Base-by-base conservation (phyloP, 2,888 invertebrate genomes). In the Hofmannophila pseudospretella region DNA sequence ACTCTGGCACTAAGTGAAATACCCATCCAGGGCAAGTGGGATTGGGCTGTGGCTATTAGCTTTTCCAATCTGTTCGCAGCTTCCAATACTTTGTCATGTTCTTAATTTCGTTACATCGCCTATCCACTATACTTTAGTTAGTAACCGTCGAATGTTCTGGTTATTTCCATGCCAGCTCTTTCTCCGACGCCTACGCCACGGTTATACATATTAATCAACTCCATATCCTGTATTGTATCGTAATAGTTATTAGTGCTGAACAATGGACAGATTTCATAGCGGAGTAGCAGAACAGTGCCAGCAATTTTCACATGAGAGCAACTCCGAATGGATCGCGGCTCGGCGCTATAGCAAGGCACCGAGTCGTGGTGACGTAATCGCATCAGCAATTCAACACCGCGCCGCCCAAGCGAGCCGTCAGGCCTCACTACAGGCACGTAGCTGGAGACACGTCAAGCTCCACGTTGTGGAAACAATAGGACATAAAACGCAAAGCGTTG, bases 321-420 rank as follows among this genome's bases (percentile, higher is more conserved):
- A 54, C 42, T 68, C 58, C 63, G 72, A 86, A 85, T 84, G 61
- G 73, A 52, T 58, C 57, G 49, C 62, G 54, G 59, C 59, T 63
- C 67, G 71, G 51, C 58, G 65, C 71, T 74, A 91, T 91, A 89
- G 88, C 79, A 78, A 79, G 57, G 85, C 89, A 88, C 72, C 88
- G 90, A 90, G 88, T 88, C 90, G 91, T 88, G 86, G 82, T 64
- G 85, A 72, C 63, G 86, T 92, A 92, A 92, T 91, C 92, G 88
- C 90, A 91, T 92, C 90, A 91, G 79, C 36, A 42, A 38, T 46
- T 43, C 47, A 45, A 41, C 51, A 50, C 46, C 63, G 13, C 11
- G 55, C 57, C 65, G 61, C 60, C 57, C 48, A 43, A 65, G 62
- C 59, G 64, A 52, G 57, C 61, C 54, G 58, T 51, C 48, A 50